Evolutionary conservation across 2,797 vertebrate species (phyloP).

Genomic region (Aldrovandia affinis): DNA sequence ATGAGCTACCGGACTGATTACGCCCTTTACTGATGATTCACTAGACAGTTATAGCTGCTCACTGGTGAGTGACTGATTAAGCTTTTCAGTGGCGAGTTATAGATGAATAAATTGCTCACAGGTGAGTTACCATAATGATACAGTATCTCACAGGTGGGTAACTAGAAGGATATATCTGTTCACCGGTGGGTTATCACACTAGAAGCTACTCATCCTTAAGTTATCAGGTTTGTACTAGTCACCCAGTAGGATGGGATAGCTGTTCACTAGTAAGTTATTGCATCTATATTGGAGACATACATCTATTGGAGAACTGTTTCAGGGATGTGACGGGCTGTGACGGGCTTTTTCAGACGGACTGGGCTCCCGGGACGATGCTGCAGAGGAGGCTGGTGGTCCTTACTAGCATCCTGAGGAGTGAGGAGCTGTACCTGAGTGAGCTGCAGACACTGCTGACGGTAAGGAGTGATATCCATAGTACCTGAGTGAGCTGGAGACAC

Average conservation of each 20-base stretch:
- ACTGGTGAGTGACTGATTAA: neutral
- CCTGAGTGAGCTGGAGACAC: constrained; percentile 70
- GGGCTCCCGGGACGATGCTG: constrained; percentile 60
- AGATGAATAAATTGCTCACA: neutral
- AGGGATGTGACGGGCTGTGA: neutral
- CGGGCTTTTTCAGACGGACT: constrained; percentile 49
- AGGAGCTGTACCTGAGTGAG: constrained; percentile 72
- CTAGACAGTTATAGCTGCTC: neutral
- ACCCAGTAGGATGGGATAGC: neutral
- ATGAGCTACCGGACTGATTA: neutral
- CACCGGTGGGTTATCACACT: too few relatives aligned
- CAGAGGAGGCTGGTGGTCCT: constrained; percentile 67
- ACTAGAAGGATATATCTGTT: too few relatives aligned
- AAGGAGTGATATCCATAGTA: too few relatives aligned
- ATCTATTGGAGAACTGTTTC: neutral
- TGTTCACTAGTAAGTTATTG: neutral
- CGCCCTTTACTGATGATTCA: too few relatives aligned
- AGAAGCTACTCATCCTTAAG: neutral
- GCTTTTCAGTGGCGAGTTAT: neutral
- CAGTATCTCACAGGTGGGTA: too few relatives aligned
- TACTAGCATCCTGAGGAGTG: constrained; percentile 67
- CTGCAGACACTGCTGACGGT: constrained; percentile 73
- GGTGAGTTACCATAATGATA: neutral
- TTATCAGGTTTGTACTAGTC: neutral
- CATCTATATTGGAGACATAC: too few relatives aligned